These are phyloP conservation scores for Vidua macroura DNA, from an alignment of 2,113 vertebrate genomes.

Conservation along the genomic window DNA sequence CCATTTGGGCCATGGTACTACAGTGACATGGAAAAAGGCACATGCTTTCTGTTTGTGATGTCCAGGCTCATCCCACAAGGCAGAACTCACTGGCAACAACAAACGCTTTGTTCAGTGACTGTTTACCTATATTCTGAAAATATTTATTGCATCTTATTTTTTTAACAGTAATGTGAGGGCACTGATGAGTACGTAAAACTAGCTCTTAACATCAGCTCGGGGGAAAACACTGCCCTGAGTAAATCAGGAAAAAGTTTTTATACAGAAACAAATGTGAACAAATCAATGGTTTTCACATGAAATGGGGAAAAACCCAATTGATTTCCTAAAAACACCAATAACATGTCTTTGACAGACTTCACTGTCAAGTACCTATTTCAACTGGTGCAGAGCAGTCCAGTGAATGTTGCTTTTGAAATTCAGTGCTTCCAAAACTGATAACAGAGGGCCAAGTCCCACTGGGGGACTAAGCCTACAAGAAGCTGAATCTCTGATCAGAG, in stretches of 20 bases:
- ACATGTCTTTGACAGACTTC: not conserved
- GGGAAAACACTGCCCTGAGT: not conserved
- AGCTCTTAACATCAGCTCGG: not conserved
- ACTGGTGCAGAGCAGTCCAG: not conserved
- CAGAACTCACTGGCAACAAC: not conserved
- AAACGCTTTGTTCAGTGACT: not conserved
- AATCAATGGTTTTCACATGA: not conserved
- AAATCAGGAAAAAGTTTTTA: not conserved
- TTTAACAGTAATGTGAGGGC: not conserved
- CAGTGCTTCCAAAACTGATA: not conserved
- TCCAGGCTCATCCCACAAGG: not conserved
- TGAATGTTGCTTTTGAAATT: not conserved
- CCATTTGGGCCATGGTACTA: not conserved
- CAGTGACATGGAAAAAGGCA: not conserved
- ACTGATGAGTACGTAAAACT: not conserved
- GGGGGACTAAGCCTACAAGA: not conserved
- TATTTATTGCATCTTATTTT: not conserved
- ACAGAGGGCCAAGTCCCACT: not conserved
- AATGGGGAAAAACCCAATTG: not conserved
- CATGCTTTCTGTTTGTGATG: not conserved
- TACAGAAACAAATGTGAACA: not conserved
- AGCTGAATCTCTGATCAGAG: not conserved
- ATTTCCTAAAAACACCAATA: not conserved
- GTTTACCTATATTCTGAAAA: not conserved
- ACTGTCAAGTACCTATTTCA: not conserved